Evolutionary conservation across 1,140 invertebrate species (phyloP), one percentile per base, ranked within the genome.

Genomic region (Drosophila ogumai): DNA sequence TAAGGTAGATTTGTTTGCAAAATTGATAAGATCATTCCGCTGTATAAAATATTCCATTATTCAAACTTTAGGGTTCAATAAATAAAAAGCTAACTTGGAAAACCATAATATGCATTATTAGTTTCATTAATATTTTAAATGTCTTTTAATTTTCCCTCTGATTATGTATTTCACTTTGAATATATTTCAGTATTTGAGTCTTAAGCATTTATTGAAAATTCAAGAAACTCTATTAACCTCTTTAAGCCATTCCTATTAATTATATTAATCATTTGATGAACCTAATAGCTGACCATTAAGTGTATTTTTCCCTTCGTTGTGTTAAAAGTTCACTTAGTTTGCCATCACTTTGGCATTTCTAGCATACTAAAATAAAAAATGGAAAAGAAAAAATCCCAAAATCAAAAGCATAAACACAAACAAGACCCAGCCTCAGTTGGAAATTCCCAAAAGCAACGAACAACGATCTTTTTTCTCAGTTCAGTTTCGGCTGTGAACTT

Each of bases 341-440:
- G 22, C 36, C 41, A 38, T 8, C 19, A 13, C 46, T 28, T 22
- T 47, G 36, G 49, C 40, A 68, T 71, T 69, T 68, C 59, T 32
- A 61, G 43, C 41, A 44, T 47, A 61, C 47, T 46, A 58, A 60
- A 80, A 61, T 36, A 49, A 65, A 57, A 52, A 57, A 52, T n/a
- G 22, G 10, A 32, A 58, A 44, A 13, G 10, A 46, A 50, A 71
- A 72, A 72, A 72, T 58, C 25, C 44, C 44, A 38, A 49, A 49
- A 54, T 10, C 52, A 44, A 49, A n/a, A 61, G 25, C 68, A 56
- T 38, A 64, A 66, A 43, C 73, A 57, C 81, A 85, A 85, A 79
- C 75, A 87, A 79, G 79, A 60, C 31, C 13, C 58, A 58, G 46
- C 57, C 57, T 57, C 68, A 75, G 52, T 72, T 86, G 79, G 66